A percentile compares a stretch with the other conserved stretches of the same genome.
Evolutionary conservation across 2,113 vertebrate species (phyloP).

Genomic region (Pomatorhinus ruficollis): DNA sequence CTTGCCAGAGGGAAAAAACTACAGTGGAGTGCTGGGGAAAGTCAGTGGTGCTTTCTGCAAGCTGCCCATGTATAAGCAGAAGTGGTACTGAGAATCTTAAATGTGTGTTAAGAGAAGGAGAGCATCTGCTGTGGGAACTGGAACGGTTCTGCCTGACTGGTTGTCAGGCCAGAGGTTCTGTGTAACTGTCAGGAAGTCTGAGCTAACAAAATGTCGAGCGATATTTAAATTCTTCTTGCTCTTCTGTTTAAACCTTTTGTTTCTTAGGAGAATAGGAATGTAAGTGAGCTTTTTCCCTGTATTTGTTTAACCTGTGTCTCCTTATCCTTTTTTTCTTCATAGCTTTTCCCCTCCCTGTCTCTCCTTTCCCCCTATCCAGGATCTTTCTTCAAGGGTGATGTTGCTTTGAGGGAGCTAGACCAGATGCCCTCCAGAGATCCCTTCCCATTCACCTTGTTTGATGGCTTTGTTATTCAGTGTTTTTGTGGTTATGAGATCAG

Average conservation of each 20-base stretch:
- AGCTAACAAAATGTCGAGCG: neutral
- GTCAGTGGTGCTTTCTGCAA: neutral
- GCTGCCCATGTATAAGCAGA: neutral
- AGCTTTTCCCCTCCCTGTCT: fast-evolving
- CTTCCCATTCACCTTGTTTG: neutral
- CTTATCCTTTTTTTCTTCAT: neutral
- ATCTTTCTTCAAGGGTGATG: neutral
- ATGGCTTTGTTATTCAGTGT: neutral
- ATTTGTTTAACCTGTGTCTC: neutral
- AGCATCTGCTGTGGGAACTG: neutral
- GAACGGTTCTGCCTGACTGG: neutral
- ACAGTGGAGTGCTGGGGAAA: neutral
- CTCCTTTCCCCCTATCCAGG: neutral
- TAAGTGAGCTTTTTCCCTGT: neutral
- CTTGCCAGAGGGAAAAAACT: neutral
- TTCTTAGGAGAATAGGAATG: neutral
- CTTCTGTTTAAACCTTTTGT: neutral
- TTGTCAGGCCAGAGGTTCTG: neutral
- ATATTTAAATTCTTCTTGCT: neutral
- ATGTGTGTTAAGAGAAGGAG: neutral
- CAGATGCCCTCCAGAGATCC: neutral
- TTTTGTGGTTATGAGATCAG: neutral
- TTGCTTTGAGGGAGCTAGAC: neutral
- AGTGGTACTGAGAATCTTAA: neutral
- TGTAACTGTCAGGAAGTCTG: neutral